phyloP scores from a whole-genome alignment of 1,140 invertebrate genomes.

The Bombus confusus region DNA sequence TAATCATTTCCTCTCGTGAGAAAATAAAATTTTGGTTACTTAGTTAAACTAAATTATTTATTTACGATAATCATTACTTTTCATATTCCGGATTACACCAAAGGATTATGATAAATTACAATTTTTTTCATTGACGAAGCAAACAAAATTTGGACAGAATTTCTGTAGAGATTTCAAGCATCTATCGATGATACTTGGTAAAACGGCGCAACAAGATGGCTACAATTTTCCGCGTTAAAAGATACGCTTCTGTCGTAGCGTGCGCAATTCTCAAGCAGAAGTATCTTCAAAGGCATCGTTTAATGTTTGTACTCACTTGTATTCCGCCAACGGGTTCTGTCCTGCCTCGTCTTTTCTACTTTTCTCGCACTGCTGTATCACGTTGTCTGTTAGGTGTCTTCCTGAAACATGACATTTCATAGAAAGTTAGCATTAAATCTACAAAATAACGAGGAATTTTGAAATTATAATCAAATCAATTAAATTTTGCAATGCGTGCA shows the following conservation, averaged over 20 bases:
- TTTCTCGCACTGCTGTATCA: conserved; percentile 60
- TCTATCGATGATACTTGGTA: not conserved
- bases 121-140: too few species aligned
- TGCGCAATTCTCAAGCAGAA: conserved; percentile 14
- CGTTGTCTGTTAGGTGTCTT: conserved; percentile 61
- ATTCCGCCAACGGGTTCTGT: conserved; percentile 52
- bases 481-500: not conserved
- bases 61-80: too few species aligned
- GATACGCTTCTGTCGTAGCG: not conserved
- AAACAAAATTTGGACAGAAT: too few species aligned
- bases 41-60: too few species aligned
- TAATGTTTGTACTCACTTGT: conserved; percentile 57
- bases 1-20: too few species aligned
- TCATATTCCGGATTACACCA: too few species aligned
- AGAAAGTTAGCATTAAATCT: not conserved
- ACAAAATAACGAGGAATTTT: not conserved
- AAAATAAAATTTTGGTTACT: too few species aligned
- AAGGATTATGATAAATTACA: too few species aligned
- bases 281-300: conserved; percentile 28
- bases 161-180: not conserved
- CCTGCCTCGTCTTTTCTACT: conserved; percentile 52
- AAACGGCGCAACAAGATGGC: not conserved
- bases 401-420: conserved; percentile 55
- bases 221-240: conserved; percentile 23
- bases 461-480: not conserved